These are phyloP conservation scores for Cotesia glomerata DNA, from an alignment of 1,140 invertebrate species.

Conservation along the genomic window DNA sequence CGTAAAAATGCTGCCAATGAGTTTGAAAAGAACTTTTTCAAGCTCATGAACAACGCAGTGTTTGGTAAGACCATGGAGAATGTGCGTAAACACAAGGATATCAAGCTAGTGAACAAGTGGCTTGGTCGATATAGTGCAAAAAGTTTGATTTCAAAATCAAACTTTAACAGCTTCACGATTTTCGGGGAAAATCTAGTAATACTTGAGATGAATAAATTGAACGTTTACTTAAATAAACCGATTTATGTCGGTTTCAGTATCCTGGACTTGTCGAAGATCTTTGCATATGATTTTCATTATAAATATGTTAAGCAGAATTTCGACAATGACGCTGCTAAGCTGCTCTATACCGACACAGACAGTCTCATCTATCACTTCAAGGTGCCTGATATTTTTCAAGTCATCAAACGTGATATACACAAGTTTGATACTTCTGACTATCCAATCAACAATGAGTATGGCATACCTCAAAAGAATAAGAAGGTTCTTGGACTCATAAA, in stretches of 20 bases:
- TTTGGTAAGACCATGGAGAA: constrained; percentile 9
- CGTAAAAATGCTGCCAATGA: constrained; percentile 46
- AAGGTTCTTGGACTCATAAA: not conserved
- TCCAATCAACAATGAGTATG: not conserved
- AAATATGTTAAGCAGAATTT: not conserved
- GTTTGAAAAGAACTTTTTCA: too few species aligned
- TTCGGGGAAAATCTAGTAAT: too few species aligned
- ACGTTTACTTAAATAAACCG: not conserved
- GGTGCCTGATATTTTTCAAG: not conserved
- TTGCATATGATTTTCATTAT: constrained; percentile 5
- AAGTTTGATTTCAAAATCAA: not conserved
- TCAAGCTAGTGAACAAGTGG: not conserved
- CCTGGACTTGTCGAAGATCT: not conserved
- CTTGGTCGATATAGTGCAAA: not conserved
- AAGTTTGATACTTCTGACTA: constrained; percentile 12
- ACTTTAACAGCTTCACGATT: too few species aligned
- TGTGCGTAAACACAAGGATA: not conserved
- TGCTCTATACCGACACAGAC: not conserved
- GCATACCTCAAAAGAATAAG: not conserved
- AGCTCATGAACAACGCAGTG: not conserved
- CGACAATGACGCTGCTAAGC: not conserved
- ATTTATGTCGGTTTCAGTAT: constrained; percentile 3
- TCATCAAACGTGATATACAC: constrained; percentile 1
- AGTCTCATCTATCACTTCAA: not conserved
- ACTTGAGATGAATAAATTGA: too few species aligned